Base-by-base conservation (phyloP, 2,888 invertebrate genomes). In the Muscina levida region DNA sequence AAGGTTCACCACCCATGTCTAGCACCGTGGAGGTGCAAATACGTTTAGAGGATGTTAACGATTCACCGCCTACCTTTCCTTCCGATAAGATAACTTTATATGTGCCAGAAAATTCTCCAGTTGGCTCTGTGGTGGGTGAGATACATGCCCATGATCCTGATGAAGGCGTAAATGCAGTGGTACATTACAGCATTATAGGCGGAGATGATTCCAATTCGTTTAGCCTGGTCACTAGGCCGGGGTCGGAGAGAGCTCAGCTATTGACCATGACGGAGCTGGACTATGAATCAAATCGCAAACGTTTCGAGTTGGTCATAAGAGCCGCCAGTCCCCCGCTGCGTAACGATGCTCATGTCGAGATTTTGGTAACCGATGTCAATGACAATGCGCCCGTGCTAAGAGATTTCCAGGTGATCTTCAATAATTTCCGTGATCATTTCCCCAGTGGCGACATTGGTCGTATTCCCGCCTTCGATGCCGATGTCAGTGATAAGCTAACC, bases 21-120 rank as follows among this genome's bases (percentile, higher is more conserved):
- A 94, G 94, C 3, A 90, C 91, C 0, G 93, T 95, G 1, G 93
- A 95, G 67, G 95, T 97, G 1, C 94, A 94, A 78, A 94, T 97
- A 68, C 94, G 95, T 85, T 93, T 97, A 70, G 96, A 97, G 87
- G 97, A 97, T 87, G 95, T 97, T 10, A 97, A 97, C 87, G 97
- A 97, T 87, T 96, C 96, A 0, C 97, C 97, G 0, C 97, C 97
- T 0, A 95, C 95, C 0, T 98, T 97, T 90, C 95, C 96, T 79
- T 95, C 95, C 1, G 97, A 97, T 85, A 95, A 95, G 87, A 95
- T 99, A 13, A 94, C 95, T 0, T 93, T 98, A 46, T 97, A 96
- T 88, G 95, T 99, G 3, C 92, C 97, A 0, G 99, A 99, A 91
- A 99, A 99, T 89, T 97, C 97, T n/a, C 98, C 98, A 0, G 94